These are phyloP conservation scores for Scrobipalpa atriplicella DNA, from an alignment of 2,888 invertebrate genomes.

Conservation along the genomic window DNA sequence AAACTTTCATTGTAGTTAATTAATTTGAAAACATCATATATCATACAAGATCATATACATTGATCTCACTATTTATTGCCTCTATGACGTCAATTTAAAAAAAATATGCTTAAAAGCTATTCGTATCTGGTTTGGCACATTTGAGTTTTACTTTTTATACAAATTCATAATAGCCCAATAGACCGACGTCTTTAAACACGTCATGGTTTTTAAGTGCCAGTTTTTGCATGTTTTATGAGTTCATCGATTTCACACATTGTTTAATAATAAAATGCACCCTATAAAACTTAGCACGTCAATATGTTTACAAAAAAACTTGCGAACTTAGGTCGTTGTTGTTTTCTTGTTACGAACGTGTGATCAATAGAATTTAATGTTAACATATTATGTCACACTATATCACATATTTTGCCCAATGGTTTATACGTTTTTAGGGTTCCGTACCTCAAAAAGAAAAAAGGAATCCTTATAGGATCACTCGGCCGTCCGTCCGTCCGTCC, in stretches of 20 bases:
- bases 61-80: too few relatives aligned
- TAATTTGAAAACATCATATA: too few relatives aligned
- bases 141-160: not conserved
- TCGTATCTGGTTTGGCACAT: not conserved
- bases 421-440: too few relatives aligned
- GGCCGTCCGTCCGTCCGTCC: too few relatives aligned
- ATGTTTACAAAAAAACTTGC: not conserved
- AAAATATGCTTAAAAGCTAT: too few relatives aligned
- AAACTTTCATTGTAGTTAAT: too few relatives aligned
- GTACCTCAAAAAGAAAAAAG: too few relatives aligned
- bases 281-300: not conserved
- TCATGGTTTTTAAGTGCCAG: not conserved
- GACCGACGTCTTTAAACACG: not conserved
- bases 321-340: not conserved
- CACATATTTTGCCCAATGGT: too few relatives aligned
- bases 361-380: not conserved
- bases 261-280: not conserved
- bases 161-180: not conserved
- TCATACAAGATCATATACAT: too few relatives aligned
- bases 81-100: too few relatives aligned
- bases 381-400: too few relatives aligned
- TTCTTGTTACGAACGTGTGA: not conserved
- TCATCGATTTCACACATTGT: conserved; percentile 14
- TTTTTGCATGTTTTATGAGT: not conserved
- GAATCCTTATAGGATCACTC: too few relatives aligned